Conservation (phyloP, 1,140 invertebrate species). For the Aphidius ervi region DNA sequence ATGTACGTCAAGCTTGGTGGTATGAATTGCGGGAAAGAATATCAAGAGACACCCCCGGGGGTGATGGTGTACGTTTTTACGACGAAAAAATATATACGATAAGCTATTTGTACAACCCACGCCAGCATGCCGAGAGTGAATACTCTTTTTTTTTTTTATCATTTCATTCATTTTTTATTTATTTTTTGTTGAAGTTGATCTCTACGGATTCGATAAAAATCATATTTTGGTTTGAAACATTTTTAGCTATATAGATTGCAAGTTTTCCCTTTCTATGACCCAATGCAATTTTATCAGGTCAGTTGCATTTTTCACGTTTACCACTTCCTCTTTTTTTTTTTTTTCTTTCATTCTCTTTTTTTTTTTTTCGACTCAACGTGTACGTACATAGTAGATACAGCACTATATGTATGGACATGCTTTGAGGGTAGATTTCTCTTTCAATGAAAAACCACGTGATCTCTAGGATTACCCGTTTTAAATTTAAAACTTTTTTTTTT, state of each 20-base stretch:
- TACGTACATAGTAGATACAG: too few species aligned
- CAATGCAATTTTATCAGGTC: conserved; percentile 47
- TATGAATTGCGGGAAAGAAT: not conserved
- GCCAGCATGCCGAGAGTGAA: too few species aligned
- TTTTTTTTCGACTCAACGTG: not conserved
- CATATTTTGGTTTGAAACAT: conserved; percentile 41
- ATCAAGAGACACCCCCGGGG: not conserved
- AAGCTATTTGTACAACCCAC: too few species aligned
- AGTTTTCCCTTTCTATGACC: conserved; percentile 51
- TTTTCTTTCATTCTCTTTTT: not conserved
- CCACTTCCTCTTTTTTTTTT: conserved; percentile 20
- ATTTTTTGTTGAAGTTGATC: too few species aligned
- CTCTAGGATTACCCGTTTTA: conserved; percentile 9
- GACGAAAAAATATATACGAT: not conserved
- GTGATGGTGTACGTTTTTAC: conserved; percentile 1
- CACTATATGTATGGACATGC: not conserved
- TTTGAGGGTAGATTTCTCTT: not conserved
- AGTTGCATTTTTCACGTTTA: conserved; percentile 41
- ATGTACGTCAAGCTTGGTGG: not conserved
- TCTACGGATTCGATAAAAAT: conserved; percentile 13
- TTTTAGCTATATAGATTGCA: conserved; percentile 38
- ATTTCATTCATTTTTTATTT: too few species aligned
- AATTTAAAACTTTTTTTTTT: conserved; percentile 11
- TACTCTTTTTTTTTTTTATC: too few species aligned
- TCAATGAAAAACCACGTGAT: conserved; percentile 2